phyloP scores from a whole-genome alignment of 2,113 vertebrate genomes.

The Protobothrops flavoviridis region DNA sequence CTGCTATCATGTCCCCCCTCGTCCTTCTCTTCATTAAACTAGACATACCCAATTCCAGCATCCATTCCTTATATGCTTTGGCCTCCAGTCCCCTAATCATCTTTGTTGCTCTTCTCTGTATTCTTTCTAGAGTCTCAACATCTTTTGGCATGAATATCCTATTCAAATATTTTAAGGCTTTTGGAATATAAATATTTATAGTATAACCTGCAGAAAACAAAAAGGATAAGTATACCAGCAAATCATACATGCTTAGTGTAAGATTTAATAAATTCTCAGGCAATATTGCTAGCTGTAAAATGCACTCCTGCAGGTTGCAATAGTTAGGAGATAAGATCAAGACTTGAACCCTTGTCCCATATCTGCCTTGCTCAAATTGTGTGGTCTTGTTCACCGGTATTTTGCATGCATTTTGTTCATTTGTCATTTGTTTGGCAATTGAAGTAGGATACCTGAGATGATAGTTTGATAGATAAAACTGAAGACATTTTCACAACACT shows the following conservation, averaged over 20 bases:
- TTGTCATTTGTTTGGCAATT: not conserved
- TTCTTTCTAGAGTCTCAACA: too few relatives aligned
- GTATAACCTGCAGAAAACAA: not conserved
- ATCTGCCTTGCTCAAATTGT: not conserved
- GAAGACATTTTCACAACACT: not conserved
- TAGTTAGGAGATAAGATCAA: not conserved
- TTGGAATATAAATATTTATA: not conserved
- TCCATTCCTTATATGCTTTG: too few relatives aligned
- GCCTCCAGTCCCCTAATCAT: too few relatives aligned
- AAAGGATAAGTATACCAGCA: not conserved
- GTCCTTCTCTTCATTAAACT: too few relatives aligned
- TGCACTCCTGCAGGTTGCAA: not conserved
- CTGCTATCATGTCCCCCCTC: too few relatives aligned
- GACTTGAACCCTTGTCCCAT: not conserved
- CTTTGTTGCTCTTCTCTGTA: too few relatives aligned
- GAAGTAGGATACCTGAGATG: not conserved
- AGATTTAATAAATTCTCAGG: not conserved
- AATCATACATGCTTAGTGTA: not conserved
- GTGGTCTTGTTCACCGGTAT: not conserved
- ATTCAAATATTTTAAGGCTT: not conserved
- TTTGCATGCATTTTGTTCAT: not conserved
- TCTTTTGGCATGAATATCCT: not conserved
- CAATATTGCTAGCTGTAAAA: not conserved
- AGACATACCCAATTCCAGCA: too few relatives aligned
- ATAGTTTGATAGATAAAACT: not conserved